These are phyloP conservation scores for Schrankia costaestrigalis DNA, from an alignment of 2,888 invertebrate species.

Conservation along the genomic window DNA sequence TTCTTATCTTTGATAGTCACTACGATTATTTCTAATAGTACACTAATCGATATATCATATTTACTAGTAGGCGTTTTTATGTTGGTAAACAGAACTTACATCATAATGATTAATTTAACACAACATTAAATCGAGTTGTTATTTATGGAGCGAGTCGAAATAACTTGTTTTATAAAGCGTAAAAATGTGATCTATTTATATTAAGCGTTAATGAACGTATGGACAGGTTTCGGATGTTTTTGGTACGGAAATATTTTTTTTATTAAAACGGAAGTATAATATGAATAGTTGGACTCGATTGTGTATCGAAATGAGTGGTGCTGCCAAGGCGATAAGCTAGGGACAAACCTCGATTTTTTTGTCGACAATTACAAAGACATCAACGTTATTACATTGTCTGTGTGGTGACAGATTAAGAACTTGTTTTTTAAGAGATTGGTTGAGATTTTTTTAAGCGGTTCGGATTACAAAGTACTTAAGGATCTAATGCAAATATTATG, in stretches of 20 bases:
- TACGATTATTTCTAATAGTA: too few species aligned
- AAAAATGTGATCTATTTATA: constrained; percentile 21
- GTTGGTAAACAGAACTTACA: too few species aligned
- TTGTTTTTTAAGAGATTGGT: constrained; percentile 3
- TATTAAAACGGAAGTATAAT: constrained; percentile 48
- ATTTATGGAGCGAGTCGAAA: too few species aligned
- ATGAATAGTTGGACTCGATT: constrained; percentile 29
- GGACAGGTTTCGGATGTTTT: constrained; percentile 47
- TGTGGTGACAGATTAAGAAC: not conserved
- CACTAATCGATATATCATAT: too few species aligned
- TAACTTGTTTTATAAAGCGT: too few species aligned
- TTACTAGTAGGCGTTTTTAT: too few species aligned
- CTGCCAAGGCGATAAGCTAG: constrained; percentile 25
- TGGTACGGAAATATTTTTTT: constrained; percentile 49
- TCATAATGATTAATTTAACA: constrained; percentile 3
- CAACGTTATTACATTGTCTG: too few species aligned
- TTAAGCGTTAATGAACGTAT: constrained; percentile 34
- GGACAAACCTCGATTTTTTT: constrained; percentile 13
- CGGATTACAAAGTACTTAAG: too few species aligned
- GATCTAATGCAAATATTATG: too few species aligned
- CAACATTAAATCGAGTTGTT: not conserved
- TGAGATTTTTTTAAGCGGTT: too few species aligned
- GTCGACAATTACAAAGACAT: too few species aligned
- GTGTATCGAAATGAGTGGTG: constrained; percentile 29
- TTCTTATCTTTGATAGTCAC: too few species aligned